Conservation (phyloP, 2,888 invertebrate species). For the Agonopterix subpropinquella region DNA sequence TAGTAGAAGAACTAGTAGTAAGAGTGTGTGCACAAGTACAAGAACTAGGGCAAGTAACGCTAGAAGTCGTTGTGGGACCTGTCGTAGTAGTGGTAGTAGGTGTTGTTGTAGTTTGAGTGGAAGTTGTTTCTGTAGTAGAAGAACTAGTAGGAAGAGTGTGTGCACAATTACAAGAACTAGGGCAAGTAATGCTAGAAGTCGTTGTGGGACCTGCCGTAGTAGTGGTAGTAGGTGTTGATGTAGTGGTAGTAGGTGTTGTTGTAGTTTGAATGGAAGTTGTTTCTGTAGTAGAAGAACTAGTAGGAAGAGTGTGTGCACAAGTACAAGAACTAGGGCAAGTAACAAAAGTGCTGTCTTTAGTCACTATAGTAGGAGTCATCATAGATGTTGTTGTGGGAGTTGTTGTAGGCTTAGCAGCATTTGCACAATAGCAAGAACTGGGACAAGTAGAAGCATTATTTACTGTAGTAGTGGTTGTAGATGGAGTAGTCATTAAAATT, state of each 20-base stretch:
- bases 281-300: neutral
- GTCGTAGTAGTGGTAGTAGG: conserved; percentile 3
- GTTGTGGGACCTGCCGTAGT: conserved; percentile 2
- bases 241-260: neutral
- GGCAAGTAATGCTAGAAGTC: neutral
- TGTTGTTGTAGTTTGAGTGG: neutral
- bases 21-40: neutral
- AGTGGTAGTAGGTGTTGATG: too few species aligned
- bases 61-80: conserved; percentile 1
- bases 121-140: neutral
- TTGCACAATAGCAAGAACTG: neutral
- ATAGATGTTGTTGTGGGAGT: neutral
- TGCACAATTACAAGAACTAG: neutral
- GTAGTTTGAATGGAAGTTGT: neutral
- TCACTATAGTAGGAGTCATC: neutral
- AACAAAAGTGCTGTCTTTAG: neutral
- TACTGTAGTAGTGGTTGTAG: neutral
- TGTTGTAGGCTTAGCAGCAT: neutral
- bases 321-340: too few species aligned
- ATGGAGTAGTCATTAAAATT: neutral
- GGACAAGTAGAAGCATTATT: neutral
- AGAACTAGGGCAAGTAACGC: neutral
- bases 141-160: neutral
- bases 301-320: neutral
- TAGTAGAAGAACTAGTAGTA: neutral